Evolutionary conservation across 1,140 invertebrate genomes (phyloP).

Genomic region (Aphelenchoides avenae): DNA sequence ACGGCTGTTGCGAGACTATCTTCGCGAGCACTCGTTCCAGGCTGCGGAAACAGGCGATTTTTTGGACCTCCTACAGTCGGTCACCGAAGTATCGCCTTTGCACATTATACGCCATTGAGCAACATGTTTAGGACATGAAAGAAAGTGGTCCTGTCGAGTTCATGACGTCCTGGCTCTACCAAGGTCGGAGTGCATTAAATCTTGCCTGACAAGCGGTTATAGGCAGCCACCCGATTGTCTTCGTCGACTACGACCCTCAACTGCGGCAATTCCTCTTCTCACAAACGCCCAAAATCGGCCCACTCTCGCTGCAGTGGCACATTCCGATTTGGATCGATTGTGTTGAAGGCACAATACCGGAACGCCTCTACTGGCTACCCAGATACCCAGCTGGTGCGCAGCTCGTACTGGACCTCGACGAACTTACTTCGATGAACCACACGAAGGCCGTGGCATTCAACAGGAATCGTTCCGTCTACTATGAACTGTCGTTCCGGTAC

Average conservation of each 20-base stretch:
- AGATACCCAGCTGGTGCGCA: too few relatives aligned
- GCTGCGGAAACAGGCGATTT: conserved; percentile 25
- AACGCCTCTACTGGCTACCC: conserved; percentile 32
- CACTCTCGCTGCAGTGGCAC: conserved; percentile 11
- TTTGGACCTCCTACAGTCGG: conserved; percentile 18
- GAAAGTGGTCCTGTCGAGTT: conserved; percentile 1
- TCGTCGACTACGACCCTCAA: conserved; percentile 30
- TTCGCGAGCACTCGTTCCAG: conserved; percentile 23
- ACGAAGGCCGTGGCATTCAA: conserved; percentile 31
- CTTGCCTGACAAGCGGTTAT: conserved; percentile 6
- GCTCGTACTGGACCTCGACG: conserved; percentile 19
- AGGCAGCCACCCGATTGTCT: conserved; percentile 21
- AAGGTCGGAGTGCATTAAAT: conserved; percentile 23
- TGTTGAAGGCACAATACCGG: conserved; percentile 12
- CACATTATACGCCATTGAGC: neutral
- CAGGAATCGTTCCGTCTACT: conserved; percentile 32
- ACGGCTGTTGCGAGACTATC: conserved; percentile 21
- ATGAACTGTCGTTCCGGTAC: conserved; percentile 35
- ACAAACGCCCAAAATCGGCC: conserved; percentile 35
- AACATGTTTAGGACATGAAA: neutral
- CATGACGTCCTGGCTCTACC: conserved; percentile 18
- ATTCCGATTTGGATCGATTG: conserved; percentile 42
- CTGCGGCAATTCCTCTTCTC: conserved; percentile 28
- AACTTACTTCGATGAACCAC: conserved; percentile 27
- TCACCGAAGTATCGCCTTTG: conserved; percentile 12